Base-by-base conservation (phyloP, 2,888 invertebrate species). In the Monochamus alternatus region DNA sequence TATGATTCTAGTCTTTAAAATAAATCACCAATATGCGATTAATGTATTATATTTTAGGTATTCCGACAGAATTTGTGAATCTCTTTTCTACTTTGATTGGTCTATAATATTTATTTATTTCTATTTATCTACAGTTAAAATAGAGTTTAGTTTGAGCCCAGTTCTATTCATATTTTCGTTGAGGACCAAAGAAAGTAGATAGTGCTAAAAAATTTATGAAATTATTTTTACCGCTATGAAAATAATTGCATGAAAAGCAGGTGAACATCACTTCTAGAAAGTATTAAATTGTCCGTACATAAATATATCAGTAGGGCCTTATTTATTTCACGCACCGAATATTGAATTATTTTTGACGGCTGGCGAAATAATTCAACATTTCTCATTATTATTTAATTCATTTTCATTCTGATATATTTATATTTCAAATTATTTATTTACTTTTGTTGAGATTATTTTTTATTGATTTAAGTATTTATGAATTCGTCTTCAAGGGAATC, bases 1-100 rank as follows among this genome's bases (percentile, higher is more conserved):
- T 87, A 84, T 83, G 84, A 85, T 84, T 87, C 87, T 87, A 87
- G 87, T 87, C 87, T 81, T 81, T 80, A 80, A 38, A 80, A 81
- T 79, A 80, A 84, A 83, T 82, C 83, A 84, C 84, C 83, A 85
- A 76, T 84, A 83, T 82, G 84, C 82, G 81, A 81, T 84, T 85
- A 83, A 84, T 85, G 82, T 85, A 84, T 80, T 80, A 80, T 71
- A 82, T 83, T 79, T 84, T 84, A 84, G 78, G 78, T 84, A 76
- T 81, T 82, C 82, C 83, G 83, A 85, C 83, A 85, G 84, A 82
- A 81, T 84, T 84, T 83, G 82, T 83, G 80, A 82, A 81, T 81
- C 77, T 77, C 68, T 77, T 72, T 62, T 78, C 80, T 78, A 78
- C 78, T 81, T 79, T 81, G 59, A 55, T 81, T 81, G 82, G 81